Base-by-base conservation (phyloP, 2,113 vertebrate species). In the Ptyas mucosa region DNA sequence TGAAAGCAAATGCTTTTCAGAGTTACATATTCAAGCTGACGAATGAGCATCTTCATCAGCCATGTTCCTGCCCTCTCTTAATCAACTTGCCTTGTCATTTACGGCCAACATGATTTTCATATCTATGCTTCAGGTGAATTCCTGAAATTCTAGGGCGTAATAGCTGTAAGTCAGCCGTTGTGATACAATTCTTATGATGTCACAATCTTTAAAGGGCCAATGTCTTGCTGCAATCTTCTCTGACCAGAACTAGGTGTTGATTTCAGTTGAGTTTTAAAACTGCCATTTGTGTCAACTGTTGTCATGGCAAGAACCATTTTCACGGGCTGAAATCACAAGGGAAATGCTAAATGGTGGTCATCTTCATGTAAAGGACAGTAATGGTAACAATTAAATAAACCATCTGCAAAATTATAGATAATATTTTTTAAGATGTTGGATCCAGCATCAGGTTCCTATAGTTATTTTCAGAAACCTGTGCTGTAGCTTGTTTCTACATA, bases 101-200 rank as follows among this genome's bases (percentile, higher is more conserved):
- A 0, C 29, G 93, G 91, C 87, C 61, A 93, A 49, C 0, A 0
- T 43, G 69, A 34, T 69, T 81, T 29, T 64, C 3, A 0, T 9
- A 3, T 15, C 64, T 93, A 52, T 91, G 85, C 26, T 8, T 21
- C 87, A 39, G 26, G 20, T 26, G 64, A 93, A 9, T n/a, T 75
- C 57, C 57, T 53, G 34, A 15, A 64, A 61, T 69, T 89, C 43
- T 75, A 52, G 49, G 75, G 29, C 58, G 43, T 89, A 90, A 85
- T 39, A 85, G 49, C 58, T 85, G 69, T 46, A 69, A 89, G 11
- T 46, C 61, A 0, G 0, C 29, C 46, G 91, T 88, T 93, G 89
- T 64, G 93, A 90, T 39, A 2, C 49, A 34, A n/a, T 86, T 52
- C 81, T 87, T 89, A 21, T 91, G 86, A 94, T 54, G 89, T 94